Evolutionary conservation across 1,140 invertebrate genomes (phyloP).

Genomic region (Mactra quadrangularis): DNA sequence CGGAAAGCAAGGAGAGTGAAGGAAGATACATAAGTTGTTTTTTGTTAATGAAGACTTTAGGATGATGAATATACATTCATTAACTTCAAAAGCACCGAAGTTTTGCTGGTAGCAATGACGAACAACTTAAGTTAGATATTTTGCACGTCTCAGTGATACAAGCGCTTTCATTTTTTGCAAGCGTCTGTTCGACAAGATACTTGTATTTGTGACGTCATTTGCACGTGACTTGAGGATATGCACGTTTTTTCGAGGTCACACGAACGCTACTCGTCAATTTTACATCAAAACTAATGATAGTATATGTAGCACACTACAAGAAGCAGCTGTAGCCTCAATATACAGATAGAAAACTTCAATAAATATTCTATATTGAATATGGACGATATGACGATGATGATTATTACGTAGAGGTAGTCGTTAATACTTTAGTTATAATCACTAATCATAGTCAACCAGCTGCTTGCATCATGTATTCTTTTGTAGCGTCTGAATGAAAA

Average conservation of each 20-base stretch:
- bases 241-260: no score
- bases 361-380: conserved; percentile 26
- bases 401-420: conserved; percentile 15
- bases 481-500: conserved; percentile 30
- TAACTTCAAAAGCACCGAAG: conserved; percentile 34
- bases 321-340: conserved; percentile 1
- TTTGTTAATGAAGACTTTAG: no score
- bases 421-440: conserved; percentile 36
- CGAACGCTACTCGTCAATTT: no score
- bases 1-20: no score
- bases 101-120: not conserved
- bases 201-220: no score
- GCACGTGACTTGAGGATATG: no score
- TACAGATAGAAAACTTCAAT: conserved; percentile 4
- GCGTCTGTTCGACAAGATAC: no score
- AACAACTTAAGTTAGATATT: conserved; percentile 18
- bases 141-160: conserved; percentile 3
- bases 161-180: no score
- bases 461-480: conserved; percentile 39
- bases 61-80: conserved; percentile 32
- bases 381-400: conserved; percentile 10
- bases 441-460: conserved; percentile 32
- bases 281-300: not conserved
- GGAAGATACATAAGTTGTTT: no score
- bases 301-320: not conserved